Conservation (phyloP, 2,797 vertebrate genomes). For the Peromyscus attwateri region DNA sequence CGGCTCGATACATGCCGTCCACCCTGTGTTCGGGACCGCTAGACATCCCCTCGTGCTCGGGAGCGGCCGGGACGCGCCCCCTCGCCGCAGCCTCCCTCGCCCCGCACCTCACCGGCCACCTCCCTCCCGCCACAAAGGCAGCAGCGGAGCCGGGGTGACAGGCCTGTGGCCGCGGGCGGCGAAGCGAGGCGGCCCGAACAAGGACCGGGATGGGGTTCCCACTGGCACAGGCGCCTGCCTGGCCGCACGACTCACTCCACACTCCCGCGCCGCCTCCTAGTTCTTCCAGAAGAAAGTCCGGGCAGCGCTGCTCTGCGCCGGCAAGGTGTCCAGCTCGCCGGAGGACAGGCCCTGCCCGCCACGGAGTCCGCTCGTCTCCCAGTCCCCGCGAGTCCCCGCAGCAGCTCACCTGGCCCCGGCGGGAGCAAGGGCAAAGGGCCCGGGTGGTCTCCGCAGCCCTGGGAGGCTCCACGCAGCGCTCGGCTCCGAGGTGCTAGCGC, state of each 20-base stretch:
- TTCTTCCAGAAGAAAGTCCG: conserved; percentile 29
- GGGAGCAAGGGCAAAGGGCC: conserved; percentile 53
- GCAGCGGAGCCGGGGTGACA: conserved; percentile 68
- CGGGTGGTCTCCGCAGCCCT: conserved; percentile 70
- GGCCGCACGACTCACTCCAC: neutral
- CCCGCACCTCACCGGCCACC: neutral
- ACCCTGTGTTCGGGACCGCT: neutral
- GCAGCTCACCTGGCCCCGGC: conserved; percentile 77
- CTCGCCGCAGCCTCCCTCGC: neutral
- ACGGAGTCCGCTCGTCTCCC: neutral
- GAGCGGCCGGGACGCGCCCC: neutral
- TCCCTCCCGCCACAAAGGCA: conserved; percentile 82
- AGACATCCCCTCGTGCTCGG: neutral
- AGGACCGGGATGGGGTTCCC: neutral
- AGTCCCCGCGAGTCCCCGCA: neutral
- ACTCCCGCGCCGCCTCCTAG: neutral
- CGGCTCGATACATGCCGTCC: neutral
- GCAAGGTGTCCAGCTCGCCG: conserved; percentile 67
- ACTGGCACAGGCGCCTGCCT: neutral
- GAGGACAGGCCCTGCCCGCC: conserved; percentile 37
- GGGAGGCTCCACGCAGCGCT: conserved; percentile 12
- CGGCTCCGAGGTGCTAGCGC: conserved; percentile 64
- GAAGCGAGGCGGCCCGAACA: neutral
- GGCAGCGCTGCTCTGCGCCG: neutral
- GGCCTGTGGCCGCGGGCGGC: conserved; percentile 69